Percentiles rank a stretch among this genome's conserved stretches.
These are phyloP conservation scores for Rhyacophila evoluta DNA, from an alignment of 2,888 invertebrate genomes.

Conservation along the genomic window DNA sequence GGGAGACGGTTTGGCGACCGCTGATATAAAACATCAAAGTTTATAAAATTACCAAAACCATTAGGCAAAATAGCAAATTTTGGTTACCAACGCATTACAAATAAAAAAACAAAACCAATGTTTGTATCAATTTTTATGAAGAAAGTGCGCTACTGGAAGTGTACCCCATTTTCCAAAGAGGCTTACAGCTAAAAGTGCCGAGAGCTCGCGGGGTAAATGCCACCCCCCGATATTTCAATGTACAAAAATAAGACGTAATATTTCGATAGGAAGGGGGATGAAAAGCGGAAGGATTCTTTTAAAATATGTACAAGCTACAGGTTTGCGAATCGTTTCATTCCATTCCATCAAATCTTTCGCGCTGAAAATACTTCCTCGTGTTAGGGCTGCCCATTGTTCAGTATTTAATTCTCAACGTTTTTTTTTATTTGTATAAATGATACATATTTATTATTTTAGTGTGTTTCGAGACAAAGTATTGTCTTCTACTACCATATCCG, in stretches of 20 bases:
- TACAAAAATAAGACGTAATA: background rate
- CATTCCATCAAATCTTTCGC: background rate
- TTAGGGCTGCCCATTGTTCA: too few species aligned
- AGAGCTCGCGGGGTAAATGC: background rate
- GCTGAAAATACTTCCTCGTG: background rate
- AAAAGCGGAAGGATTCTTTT: background rate
- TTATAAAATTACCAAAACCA: too few species aligned
- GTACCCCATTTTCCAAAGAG: background rate
- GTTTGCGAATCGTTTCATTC: background rate
- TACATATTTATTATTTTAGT: too few species aligned
- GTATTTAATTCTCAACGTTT: too few species aligned
- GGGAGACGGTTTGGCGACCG: too few species aligned
- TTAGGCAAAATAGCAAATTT: too few species aligned
- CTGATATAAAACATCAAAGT: too few species aligned
- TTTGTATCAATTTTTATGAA: background rate
- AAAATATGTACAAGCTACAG: slow-evolving; percentile 5
- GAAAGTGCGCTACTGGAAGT: background rate
- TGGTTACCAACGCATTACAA: too few species aligned
- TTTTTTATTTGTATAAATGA: too few species aligned
- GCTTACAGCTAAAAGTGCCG: background rate
- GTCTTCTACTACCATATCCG: too few species aligned
- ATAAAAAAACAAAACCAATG: too few species aligned
- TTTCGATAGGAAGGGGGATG: background rate
- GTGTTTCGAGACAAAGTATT: too few species aligned
- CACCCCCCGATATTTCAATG: background rate